Conservation (phyloP, 1,140 invertebrate genomes). For the Danaus plexippus region DNA sequence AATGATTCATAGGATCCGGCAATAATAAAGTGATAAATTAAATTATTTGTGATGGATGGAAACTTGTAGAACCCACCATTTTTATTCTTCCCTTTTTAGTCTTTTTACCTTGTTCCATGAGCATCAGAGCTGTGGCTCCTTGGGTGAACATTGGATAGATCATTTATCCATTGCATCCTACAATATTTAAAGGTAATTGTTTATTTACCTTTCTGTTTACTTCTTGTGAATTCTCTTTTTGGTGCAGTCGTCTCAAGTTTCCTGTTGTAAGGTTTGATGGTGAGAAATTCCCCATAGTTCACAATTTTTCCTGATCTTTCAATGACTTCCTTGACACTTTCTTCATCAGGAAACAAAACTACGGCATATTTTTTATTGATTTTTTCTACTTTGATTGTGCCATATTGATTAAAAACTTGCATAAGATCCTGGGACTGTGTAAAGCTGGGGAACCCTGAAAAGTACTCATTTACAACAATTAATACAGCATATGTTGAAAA, state of each 20-base stretch:
- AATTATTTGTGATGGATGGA: too few species aligned
- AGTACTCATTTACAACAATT: too few species aligned
- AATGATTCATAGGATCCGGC: too few species aligned
- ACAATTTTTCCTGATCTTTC: constrained; percentile 25
- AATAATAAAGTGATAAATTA: too few species aligned
- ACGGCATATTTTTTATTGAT: constrained; percentile 24
- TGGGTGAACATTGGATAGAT: too few species aligned
- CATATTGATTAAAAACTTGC: constrained; percentile 32
- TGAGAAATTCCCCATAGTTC: constrained; percentile 38
- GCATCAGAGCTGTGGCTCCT: too few species aligned
- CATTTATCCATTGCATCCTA: too few species aligned
- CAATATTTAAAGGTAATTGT: too few species aligned
- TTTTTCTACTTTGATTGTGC: constrained; percentile 26
- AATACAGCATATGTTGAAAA: too few species aligned
- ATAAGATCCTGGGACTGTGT: constrained; percentile 36
- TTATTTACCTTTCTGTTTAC: constrained; percentile 29
- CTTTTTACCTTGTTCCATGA: too few species aligned
- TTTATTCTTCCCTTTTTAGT: too few species aligned
- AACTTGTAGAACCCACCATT: too few species aligned
- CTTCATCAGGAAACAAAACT: constrained; percentile 20
- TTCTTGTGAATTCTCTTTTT: constrained; percentile 21
- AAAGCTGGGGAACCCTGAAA: constrained; percentile 41
- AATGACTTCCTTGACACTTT: constrained; percentile 25
- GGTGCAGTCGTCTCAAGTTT: constrained; percentile 3
- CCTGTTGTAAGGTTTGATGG: constrained; percentile 21